phyloP scores from a whole-genome alignment of 2,113 vertebrate species.

The Neodontobutis hainanensis region DNA sequence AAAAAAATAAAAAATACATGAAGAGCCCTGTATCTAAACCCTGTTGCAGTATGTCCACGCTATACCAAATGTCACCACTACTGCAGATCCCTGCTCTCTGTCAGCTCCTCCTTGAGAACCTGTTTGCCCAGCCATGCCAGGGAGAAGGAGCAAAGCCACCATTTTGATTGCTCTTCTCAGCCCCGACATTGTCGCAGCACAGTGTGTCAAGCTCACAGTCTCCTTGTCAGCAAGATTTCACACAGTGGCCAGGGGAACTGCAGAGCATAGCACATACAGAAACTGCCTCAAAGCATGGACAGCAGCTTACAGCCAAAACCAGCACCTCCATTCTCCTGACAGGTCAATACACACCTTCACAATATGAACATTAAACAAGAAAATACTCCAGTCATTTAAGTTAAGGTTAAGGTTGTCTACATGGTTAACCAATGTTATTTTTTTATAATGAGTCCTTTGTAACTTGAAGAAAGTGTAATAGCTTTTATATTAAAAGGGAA shows the following conservation, averaged over 20 bases:
- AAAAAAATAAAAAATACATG: conserved; percentile 22
- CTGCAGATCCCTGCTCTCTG: conserved; percentile 65
- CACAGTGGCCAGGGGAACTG: conserved; percentile 75
- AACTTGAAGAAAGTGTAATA: no score
- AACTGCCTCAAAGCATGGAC: conserved; percentile 22
- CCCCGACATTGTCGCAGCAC: conserved; percentile 78
- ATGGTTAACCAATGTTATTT: no score
- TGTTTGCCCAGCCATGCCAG: conserved; percentile 75
- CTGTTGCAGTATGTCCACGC: conserved; percentile 50
- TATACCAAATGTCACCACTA: conserved; percentile 49
- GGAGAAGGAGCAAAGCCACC: conserved; percentile 77
- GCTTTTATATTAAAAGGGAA: no score
- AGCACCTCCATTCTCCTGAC: conserved; percentile 32
- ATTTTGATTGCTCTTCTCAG: conserved; percentile 82
- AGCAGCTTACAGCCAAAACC: conserved; percentile 24
- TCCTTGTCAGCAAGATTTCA: conserved; percentile 84
- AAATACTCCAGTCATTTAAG: not conserved
- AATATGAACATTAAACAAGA: conserved; percentile 8
- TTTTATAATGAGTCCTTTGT: no score
- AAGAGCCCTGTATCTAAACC: conserved; percentile 22
- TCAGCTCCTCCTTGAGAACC: conserved; percentile 74
- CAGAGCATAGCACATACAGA: conserved; percentile 58
- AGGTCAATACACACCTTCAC: conserved; percentile 55
- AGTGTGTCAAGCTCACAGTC: conserved; percentile 75
- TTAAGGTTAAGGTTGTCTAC: not conserved